Evolutionary conservation across 2,888 invertebrate species (phyloP).

Genomic region (Subacronicta megacephala): DNA sequence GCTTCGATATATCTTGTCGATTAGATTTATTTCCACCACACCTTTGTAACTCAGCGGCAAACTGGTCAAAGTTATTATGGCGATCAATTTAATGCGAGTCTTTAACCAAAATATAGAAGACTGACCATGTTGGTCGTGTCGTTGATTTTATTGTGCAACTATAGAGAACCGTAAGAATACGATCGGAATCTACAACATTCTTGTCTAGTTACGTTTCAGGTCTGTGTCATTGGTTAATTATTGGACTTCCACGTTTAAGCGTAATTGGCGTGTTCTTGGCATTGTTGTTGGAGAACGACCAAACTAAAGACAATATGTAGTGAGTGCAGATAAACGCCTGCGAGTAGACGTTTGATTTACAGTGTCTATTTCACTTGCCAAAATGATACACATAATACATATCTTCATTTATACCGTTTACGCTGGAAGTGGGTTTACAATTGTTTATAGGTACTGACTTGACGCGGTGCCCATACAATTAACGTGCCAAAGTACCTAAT

Average conservation of each 20-base stretch:
- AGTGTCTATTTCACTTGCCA: slow-evolving; percentile 39
- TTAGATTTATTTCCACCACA: slow-evolving; percentile 59
- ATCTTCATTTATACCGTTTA: slow-evolving; percentile 37
- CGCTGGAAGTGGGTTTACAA: slow-evolving; percentile 40
- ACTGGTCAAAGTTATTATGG: slow-evolving; percentile 46
- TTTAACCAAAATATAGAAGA: slow-evolving; percentile 45
- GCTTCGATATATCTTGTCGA: slow-evolving; percentile 58
- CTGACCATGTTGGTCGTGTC: slow-evolving; percentile 21
- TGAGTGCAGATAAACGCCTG: slow-evolving; percentile 40
- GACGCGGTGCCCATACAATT: slow-evolving; percentile 15
- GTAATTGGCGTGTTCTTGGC: slow-evolving; percentile 30
- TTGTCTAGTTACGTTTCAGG: slow-evolving; percentile 18
- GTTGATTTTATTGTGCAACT: slow-evolving; percentile 34
- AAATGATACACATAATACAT: slow-evolving; percentile 40
- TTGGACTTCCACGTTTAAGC: slow-evolving; percentile 23
- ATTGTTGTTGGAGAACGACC: slow-evolving; percentile 40
- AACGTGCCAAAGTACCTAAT: slow-evolving; percentile 10
- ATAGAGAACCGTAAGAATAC: slow-evolving; percentile 21
- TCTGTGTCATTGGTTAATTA: slow-evolving; percentile 12
- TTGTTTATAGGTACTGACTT: slow-evolving; percentile 22
- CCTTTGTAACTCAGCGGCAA: slow-evolving; percentile 51
- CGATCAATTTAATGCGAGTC: slow-evolving; percentile 40
- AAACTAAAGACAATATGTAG: slow-evolving; percentile 40
- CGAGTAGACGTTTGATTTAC: slow-evolving; percentile 44
- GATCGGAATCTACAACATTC: slow-evolving; percentile 37